phyloP scores from a whole-genome alignment of 2,888 invertebrate genomes.

The Mimas tiliae region DNA sequence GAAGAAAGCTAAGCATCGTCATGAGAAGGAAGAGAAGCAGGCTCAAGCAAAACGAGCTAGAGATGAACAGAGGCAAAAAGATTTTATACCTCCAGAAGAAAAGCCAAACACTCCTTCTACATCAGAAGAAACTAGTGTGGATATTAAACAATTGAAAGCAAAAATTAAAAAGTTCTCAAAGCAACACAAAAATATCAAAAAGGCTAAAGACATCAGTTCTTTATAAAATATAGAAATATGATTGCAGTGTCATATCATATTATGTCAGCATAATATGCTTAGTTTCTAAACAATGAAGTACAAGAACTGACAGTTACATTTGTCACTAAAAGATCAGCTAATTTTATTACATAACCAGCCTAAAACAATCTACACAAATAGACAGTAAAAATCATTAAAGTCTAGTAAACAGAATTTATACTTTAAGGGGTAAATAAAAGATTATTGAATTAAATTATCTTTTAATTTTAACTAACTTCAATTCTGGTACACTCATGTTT shows the following conservation, averaged over 20 bases:
- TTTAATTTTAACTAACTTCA: conserved; percentile 86
- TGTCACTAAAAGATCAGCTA: no score
- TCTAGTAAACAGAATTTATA: neutral
- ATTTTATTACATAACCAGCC: no score
- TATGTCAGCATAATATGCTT: no score
- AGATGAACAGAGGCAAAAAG: conserved; percentile 90
- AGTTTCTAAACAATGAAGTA: no score
- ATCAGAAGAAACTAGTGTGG: conserved; percentile 72
- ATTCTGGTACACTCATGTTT: conserved; percentile 84
- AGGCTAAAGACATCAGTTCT: conserved; percentile 23
- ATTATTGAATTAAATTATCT: conserved; percentile 47
- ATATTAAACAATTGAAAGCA: conserved; percentile 89
- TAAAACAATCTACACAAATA: no score
- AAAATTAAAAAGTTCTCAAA: conserved; percentile 89
- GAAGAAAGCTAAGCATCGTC: conserved; percentile 87
- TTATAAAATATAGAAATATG: neutral
- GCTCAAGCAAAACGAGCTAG: conserved; percentile 88
- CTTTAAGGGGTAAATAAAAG: conserved; percentile 26
- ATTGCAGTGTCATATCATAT: no score
- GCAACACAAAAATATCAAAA: conserved; percentile 59
- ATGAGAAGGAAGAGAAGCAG: conserved; percentile 92
- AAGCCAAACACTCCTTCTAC: conserved; percentile 47
- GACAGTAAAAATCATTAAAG: neutral
- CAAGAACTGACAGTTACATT: no score
- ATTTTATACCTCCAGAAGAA: conserved; percentile 93